Conservation (phyloP, 1,140 invertebrate genomes). For the Caenorhabditis elegans region DNA sequence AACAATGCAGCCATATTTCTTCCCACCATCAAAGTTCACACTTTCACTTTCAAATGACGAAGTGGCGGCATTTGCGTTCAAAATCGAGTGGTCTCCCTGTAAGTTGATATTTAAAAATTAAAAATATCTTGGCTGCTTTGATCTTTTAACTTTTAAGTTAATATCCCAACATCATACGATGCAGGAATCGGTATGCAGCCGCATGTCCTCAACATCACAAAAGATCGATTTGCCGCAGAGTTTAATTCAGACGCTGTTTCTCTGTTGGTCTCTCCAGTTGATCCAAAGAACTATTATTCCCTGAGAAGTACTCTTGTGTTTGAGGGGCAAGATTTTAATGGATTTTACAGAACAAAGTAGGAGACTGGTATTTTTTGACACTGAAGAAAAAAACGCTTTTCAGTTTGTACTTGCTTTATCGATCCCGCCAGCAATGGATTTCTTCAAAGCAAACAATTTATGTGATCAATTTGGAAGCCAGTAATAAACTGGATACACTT, state of each 20-base stretch:
- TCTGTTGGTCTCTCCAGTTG: neutral
- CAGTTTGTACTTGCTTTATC: neutral
- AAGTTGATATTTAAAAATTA: neutral
- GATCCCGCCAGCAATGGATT: neutral
- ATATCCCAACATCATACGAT: no score
- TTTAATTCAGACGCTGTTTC: neutral
- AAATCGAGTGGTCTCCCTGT: neutral
- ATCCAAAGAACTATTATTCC: neutral
- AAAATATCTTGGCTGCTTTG: neutral
- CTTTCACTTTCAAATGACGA: neutral
- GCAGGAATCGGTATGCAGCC: neutral
- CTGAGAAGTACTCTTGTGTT: neutral
- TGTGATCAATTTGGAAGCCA: neutral
- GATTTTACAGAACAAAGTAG: neutral
- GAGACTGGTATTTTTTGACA: no score
- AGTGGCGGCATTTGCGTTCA: neutral
- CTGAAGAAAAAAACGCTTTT: neutral
- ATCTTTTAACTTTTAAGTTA: no score
- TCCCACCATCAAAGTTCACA: neutral
- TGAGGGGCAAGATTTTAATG: neutral
- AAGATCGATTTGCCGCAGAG: neutral
- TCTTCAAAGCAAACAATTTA: neutral
- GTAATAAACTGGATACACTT: neutral
- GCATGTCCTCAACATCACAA: neutral
- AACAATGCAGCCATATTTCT: neutral